Conservation (phyloP, 30 jellyfish, hydroid and myxozoan genomes). For the Aurelia aurita region DNA sequence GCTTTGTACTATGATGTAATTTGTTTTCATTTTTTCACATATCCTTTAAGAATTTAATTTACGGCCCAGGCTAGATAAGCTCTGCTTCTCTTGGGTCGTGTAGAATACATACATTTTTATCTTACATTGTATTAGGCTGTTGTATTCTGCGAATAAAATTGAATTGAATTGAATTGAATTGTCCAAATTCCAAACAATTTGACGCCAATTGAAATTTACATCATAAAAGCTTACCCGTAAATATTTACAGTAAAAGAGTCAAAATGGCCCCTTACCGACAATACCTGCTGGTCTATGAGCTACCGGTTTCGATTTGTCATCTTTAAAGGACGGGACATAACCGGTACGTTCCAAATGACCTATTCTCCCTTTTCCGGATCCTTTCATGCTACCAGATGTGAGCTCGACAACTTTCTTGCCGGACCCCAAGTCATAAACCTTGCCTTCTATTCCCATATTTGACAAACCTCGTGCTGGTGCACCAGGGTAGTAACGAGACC, state of each 20-base stretch:
- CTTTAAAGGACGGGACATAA: constrained; percentile 83
- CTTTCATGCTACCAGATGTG: constrained; percentile 81
- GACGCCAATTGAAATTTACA: too few relatives aligned
- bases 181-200: too few relatives aligned
- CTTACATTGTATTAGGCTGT: too few relatives aligned
- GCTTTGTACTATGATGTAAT: too few relatives aligned
- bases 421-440: constrained; percentile 89
- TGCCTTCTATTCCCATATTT: constrained; percentile 89
- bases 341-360: constrained; percentile 64
- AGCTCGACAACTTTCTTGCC: constrained; percentile 96
- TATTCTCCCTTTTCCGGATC: constrained; percentile 60
- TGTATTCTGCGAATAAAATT: too few relatives aligned
- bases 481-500: constrained; percentile 96
- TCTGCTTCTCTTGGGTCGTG: too few relatives aligned
- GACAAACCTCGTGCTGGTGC: constrained; percentile 85
- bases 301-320: constrained; percentile 63
- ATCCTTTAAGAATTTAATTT: too few relatives aligned
- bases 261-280: constrained; percentile 63
- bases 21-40: too few relatives aligned
- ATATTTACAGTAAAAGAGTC: background rate
- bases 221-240: background rate
- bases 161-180: too few relatives aligned
- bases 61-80: too few relatives aligned
- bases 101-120: too few relatives aligned
- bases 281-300: constrained; percentile 35